Evolutionary conservation across 1,140 invertebrate species (phyloP).

Genomic region (Formica selysi): DNA sequence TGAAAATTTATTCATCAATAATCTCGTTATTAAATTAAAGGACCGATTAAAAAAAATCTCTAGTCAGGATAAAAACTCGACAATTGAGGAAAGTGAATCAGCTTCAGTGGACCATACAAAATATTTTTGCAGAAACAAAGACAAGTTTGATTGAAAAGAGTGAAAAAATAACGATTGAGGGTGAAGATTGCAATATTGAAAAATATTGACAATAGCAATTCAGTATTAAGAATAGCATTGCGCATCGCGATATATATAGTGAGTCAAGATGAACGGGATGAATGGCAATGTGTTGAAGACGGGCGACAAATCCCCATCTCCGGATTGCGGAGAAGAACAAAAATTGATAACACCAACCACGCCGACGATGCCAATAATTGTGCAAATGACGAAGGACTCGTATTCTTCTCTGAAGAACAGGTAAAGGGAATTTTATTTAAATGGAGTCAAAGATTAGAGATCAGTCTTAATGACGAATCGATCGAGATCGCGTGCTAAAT

Average conservation of each 20-base stretch:
- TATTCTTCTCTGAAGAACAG: slow-evolving; percentile 78
- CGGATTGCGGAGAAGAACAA: slow-evolving; percentile 76
- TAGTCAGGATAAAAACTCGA: background rate
- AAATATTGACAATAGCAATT: background rate
- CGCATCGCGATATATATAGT: background rate
- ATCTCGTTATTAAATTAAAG: background rate
- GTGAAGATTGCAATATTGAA: background rate
- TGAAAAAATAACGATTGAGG: background rate
- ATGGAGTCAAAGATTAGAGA: background rate
- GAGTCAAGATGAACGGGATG: slow-evolving; percentile 58
- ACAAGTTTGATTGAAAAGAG: background rate
- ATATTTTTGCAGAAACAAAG: background rate
- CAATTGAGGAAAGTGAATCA: background rate
- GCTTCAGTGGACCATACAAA: background rate
- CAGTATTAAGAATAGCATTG: background rate
- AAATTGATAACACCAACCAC: slow-evolving; percentile 72
- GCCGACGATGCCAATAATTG: slow-evolving; percentile 70
- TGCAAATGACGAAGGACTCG: slow-evolving; percentile 71
- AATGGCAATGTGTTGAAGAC: slow-evolving; percentile 70
- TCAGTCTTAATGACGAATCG: slow-evolving; percentile 52
- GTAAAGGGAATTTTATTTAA: slow-evolving; percentile 65
- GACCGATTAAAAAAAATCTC: background rate
- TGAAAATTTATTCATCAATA: background rate
- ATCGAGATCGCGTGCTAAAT: slow-evolving; percentile 40
- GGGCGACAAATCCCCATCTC: slow-evolving; percentile 60